Base-by-base conservation (phyloP, 2,113 vertebrate genomes). In the Tylochromis polylepis region DNA sequence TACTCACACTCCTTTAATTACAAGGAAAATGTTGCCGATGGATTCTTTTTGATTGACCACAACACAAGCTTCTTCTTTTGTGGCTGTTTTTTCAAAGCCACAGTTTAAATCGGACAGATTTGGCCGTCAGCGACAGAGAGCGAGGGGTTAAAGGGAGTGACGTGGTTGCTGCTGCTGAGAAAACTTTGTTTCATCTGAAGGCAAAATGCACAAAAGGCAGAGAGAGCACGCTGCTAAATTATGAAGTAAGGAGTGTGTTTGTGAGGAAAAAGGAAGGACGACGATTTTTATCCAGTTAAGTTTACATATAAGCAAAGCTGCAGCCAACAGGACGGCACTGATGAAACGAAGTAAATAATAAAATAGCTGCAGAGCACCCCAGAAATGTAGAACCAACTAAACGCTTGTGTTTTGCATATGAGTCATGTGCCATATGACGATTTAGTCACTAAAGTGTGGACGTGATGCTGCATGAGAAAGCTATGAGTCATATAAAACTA, bases 131-230 rank as follows among this genome's bases (percentile, higher is more conserved):
- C 5, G 1, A 1, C 65, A 43, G 65, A 41, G 38, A 43, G 65
- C 8, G 22, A 46, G 14, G 38, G 43, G 22, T 27, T 70, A 72
- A 14, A 27, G 12, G 41, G 3, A 43, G 41, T 6, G 49, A 51
- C 11, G 46, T 12, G 6, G 8, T 53, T 20, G 20, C 18, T 8
- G 51, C 18, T 3, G 53, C 1, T 12, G 56, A 14, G 12, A 58
- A 58, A 59, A 46, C 43, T 5, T 14, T 18, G 12, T 80, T 15
- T 65, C 79, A 90, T 84, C 43, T 65, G 60, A 0, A 59, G 11
- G 59, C 80, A 46, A 84, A 51, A 59, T 59, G 16, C 34, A 62
- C 67, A 62, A 84, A 70, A 46, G 58, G 78, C 51, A 72, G 14
- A n/a, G 43, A 16, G 70, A 7, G 41, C 18, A 2, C 67, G 55